These are phyloP conservation scores for Hymenochirus boettgeri DNA, from an alignment of 2,113 vertebrate species.

Conservation along the genomic window DNA sequence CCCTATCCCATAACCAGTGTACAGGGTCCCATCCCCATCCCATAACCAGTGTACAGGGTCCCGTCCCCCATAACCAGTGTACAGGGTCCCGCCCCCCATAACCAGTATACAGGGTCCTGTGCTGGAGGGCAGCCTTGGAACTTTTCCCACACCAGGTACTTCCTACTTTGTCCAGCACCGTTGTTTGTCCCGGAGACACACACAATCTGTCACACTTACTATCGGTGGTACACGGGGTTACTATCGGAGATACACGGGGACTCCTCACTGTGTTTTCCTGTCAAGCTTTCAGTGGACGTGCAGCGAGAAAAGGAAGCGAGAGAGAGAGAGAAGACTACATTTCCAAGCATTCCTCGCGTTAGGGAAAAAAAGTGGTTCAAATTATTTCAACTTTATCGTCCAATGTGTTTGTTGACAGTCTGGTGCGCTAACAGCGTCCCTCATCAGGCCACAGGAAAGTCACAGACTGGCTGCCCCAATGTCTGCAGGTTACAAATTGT, in stretches of 20 bases:
- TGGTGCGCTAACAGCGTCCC: no score
- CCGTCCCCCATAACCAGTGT: no score
- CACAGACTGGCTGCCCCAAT: no score
- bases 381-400: constrained; percentile 29
- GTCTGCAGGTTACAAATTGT: no score
- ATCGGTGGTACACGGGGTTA: no score
- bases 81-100: no score
- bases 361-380: not conserved
- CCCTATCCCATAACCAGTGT: no score
- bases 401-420: no score
- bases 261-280: constrained; percentile 22
- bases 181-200: not conserved
- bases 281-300: constrained; percentile 30
- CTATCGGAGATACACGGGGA: no score
- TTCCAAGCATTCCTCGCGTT: constrained; percentile 14
- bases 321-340: constrained; percentile 20
- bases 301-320: constrained; percentile 13
- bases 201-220: not conserved
- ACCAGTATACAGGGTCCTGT: not conserved
- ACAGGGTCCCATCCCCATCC: no score
- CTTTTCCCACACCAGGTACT: constrained; percentile 23
- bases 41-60: no score
- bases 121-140: not conserved
- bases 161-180: not conserved
- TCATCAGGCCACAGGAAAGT: no score